Base-by-base conservation (phyloP, 1,140 invertebrate species). In the Drosophila nigromelanica region DNA sequence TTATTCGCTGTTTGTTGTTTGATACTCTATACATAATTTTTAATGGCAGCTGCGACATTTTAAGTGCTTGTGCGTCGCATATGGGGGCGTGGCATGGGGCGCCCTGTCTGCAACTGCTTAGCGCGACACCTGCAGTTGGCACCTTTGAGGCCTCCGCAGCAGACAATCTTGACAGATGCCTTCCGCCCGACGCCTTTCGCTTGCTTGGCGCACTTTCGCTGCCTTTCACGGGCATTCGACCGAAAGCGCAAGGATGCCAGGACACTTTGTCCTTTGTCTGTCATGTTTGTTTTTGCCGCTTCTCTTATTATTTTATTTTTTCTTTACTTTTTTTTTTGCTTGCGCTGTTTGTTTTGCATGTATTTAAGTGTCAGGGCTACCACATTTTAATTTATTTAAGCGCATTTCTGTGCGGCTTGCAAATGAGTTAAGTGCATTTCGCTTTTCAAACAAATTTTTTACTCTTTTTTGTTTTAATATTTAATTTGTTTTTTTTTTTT, bases 361-460 rank as follows among this genome's bases (percentile, higher is more conserved):
- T 70, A 64, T 80, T 85, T 78, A 79, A 79, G 76, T 73, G 76
- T 79, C 83, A 82, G 79, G 83, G 76, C 66, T 80, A 73, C 78
- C 78, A 67, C 83, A 79, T 80, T 87, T 87, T 87, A 87, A 87
- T 87, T 89, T 87, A 82, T 87, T 87, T 87, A 82, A 87, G 83
- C 83, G 63, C 59, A 69, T 86, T 75, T 75, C 75, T 63, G 55
- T 42, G 43, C 51, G 50, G 55, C 51, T 58, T 68, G 75, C 73
- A 89, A 87, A 79, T 89, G 73, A 82, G 76, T 82, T 79, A 89
- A 87, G 83, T 89, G 72, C 76, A 79, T 71, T 87, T 79, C 58
- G 45, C 18, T 51, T 61, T 67, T 78, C 62, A 55, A 59, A 73
- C 59, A 63, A 69, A 59, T 58, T 58, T 64, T 24, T 18, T 24